These are phyloP conservation scores for Strigops habroptila DNA, from an alignment of 2,113 vertebrate species.

Conservation along the genomic window DNA sequence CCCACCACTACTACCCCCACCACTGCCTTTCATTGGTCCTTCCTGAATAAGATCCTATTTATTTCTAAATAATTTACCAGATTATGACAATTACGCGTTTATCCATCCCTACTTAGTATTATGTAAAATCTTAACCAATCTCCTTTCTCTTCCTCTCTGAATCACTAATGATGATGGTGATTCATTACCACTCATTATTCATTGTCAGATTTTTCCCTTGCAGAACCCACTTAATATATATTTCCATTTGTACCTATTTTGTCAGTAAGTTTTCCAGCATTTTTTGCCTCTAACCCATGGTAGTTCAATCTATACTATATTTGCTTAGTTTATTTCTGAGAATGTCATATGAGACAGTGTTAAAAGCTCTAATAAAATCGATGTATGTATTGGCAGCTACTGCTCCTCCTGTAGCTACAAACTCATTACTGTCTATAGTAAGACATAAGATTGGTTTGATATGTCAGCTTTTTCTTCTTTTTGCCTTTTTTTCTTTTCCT, in stretches of 20 bases:
- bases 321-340: constrained; percentile 31
- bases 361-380: constrained; percentile 43
- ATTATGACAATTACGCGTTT: neutral
- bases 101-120: rapidly evolving
- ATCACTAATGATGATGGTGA: neutral
- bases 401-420: constrained; percentile 8
- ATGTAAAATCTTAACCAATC: neutral
- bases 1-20: rapidly evolving
- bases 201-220: neutral
- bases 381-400: constrained; percentile 38
- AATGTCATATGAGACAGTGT: constrained; percentile 51
- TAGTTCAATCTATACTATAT: neutral
- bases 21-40: neutral
- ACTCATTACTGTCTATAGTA: neutral
- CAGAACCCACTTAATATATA: neutral
- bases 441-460: neutral
- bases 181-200: neutral
- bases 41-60: rapidly evolving
- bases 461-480: neutral
- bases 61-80: neutral
- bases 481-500: neutral
- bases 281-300: neutral
- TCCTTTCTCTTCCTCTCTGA: neutral
- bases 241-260: constrained; percentile 2
- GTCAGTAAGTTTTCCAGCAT: neutral